phyloP scores from a whole-genome alignment of 2,797 vertebrate species.

The Chloroceryle amazona region DNA sequence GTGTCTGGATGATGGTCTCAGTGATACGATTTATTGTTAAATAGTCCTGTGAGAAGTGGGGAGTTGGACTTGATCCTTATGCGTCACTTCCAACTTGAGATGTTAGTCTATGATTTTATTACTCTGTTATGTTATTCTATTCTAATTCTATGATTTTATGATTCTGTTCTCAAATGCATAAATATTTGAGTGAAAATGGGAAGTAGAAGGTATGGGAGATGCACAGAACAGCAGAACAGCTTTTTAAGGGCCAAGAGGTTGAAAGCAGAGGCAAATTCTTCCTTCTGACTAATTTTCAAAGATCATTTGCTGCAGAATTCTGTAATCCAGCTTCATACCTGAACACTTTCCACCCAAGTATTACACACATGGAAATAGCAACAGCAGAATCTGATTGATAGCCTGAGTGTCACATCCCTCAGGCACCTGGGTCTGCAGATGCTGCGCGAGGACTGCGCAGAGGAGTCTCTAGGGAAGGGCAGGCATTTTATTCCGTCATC shows the following conservation, averaged over 20 bases:
- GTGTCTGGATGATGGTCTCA: neutral
- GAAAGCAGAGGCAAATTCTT: neutral
- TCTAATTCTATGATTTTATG: neutral
- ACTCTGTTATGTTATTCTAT: no score
- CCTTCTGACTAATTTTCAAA: neutral
- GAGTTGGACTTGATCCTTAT: neutral
- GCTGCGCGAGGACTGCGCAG: neutral
- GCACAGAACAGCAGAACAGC: neutral
- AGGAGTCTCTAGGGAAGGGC: neutral
- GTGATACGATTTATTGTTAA: neutral
- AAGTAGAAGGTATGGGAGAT: accelerated
- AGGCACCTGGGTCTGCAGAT: neutral
- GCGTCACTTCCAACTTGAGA: neutral
- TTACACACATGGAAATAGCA: neutral
- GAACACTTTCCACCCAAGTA: neutral
- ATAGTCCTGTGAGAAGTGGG: neutral
- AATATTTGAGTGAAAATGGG: neutral
- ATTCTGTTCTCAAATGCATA: neutral
- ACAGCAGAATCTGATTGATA: neutral
- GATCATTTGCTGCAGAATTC: neutral
- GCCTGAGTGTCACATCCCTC: neutral
- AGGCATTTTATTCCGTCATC: neutral
- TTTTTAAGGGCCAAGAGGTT: neutral
- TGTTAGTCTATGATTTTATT: neutral
- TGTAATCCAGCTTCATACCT: neutral